Conservation (phyloP, 2,797 vertebrate genomes). For the Myotis daubentonii region DNA sequence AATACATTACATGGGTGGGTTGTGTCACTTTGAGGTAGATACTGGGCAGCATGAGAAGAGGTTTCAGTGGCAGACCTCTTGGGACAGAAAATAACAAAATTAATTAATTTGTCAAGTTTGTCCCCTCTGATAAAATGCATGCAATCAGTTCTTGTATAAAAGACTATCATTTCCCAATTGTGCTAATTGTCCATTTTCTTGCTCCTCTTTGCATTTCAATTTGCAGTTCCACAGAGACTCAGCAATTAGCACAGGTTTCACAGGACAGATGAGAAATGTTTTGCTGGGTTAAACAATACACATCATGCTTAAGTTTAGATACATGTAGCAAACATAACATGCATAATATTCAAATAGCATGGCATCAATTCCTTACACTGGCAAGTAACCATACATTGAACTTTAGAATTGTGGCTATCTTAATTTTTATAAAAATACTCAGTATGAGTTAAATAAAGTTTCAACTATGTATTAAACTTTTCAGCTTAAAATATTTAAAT, state of each 20-base stretch:
- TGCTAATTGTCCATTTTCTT: conserved; percentile 58
- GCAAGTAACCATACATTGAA: background rate
- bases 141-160: conserved; percentile 39
- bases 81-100: conserved; percentile 59
- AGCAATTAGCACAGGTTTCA: background rate
- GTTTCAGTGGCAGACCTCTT: conserved; percentile 58
- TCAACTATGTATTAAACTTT: background rate
- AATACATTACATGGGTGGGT: background rate
- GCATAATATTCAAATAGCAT: background rate
- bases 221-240: conserved; percentile 33
- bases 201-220: conserved; percentile 61
- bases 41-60: background rate
- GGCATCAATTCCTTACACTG: background rate
- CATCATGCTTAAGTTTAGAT: background rate
- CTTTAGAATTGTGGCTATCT: background rate
- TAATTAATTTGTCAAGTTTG: conserved; percentile 76
- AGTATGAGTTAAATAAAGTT: background rate
- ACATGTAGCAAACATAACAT: background rate
- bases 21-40: background rate
- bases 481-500: conserved; percentile 7
- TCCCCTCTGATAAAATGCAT: conserved; percentile 55
- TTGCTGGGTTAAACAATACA: conserved; percentile 20
- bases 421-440: conserved; percentile 18
- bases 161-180: conserved; percentile 60
- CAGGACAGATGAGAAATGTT: background rate